Evolutionary conservation across 1,140 invertebrate species (phyloP).

Genomic region (Drosophila kanapiae): DNA sequence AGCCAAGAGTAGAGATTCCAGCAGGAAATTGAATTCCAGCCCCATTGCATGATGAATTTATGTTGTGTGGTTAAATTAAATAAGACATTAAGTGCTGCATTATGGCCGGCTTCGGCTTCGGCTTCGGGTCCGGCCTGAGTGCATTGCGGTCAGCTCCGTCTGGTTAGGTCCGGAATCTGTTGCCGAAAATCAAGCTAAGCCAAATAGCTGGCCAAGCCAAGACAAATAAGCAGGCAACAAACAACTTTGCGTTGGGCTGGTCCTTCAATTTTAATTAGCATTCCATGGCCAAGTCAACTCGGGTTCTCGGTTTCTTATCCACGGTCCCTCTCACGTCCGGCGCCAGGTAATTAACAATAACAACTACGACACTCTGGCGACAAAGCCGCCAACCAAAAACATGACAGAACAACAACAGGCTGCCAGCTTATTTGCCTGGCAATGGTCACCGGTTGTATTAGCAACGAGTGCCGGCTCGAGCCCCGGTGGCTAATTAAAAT

Average conservation of each 20-base stretch:
- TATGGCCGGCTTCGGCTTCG: conserved; percentile 1
- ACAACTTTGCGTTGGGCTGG: conserved; percentile 1
- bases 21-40: conserved; percentile 61
- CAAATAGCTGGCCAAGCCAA: conserved; percentile 38
- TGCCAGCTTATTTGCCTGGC: conserved; percentile 53
- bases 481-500: conserved; percentile 67
- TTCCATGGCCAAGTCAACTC: conserved; percentile 16
- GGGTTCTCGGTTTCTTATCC: conserved; percentile 8
- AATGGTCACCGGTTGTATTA: conserved; percentile 62
- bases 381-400: conserved; percentile 50
- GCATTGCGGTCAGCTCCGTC: conserved; percentile 35
- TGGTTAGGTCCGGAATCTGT: conserved; percentile 31
- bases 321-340: conserved; percentile 35
- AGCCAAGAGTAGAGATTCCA: conserved; percentile 13
- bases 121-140: conserved; percentile 23
- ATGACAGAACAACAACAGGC: conserved; percentile 56
- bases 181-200: conserved; percentile 16
- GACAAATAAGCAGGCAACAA: conserved; percentile 22
- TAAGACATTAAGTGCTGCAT: conserved; percentile 56
- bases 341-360: conserved; percentile 63
- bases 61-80: conserved; percentile 57
- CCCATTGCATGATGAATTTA: conserved; percentile 57
- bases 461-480: conserved; percentile 22
- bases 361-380: conserved; percentile 55
- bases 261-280: conserved; percentile 51